Base-by-base conservation (phyloP, 2,888 invertebrate species). In the Rotaria macrura region DNA sequence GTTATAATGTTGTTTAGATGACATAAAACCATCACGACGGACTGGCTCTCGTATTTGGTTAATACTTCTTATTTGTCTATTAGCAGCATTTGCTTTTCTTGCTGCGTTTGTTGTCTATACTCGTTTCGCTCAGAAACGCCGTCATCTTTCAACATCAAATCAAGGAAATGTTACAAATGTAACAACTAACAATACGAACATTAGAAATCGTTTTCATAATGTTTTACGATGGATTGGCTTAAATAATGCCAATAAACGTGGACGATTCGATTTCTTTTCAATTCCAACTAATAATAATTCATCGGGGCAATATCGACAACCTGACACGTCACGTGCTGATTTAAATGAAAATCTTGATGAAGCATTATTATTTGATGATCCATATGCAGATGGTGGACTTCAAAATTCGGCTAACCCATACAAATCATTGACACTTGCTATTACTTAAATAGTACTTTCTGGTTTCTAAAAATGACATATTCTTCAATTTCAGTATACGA, bases 261-360 rank as follows among this genome's bases (percentile, higher is more conserved):
- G 34, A 17, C 65, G 34, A 65, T 65, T 34, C 38, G 9, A 34
- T 34, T 65, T 65, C 14, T 34, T 65, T 65, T 65, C 65, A 5
- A 65, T 20, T 65, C 38, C 65, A 34, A 65, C 34, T 65, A 65
- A 65, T 20, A 65, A 65, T 65, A 5, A 34, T 5, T 65, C 65
- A 34, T 65, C 29, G 4, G 65, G 34, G 7, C 65, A 65, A 65
- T 65, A 65, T 65, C 65, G 29, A 34, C 65, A 12, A 65, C 3
- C 65, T 14, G 65, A 34, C 6, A 20, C 65, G 20, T 65, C 65
- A 65, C 29, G 20, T 20, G 14, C 65, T 3, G 34, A 65, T 65
- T 65, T 65, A 65, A 65, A 20, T 65, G 65, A 65, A 65, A 65
- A 65, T 65, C 65, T 34, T 34, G 65, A 65, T 65, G 65, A 65